Conservation (phyloP, 1,140 invertebrate species). For the Eriosoma lanigerum region DNA sequence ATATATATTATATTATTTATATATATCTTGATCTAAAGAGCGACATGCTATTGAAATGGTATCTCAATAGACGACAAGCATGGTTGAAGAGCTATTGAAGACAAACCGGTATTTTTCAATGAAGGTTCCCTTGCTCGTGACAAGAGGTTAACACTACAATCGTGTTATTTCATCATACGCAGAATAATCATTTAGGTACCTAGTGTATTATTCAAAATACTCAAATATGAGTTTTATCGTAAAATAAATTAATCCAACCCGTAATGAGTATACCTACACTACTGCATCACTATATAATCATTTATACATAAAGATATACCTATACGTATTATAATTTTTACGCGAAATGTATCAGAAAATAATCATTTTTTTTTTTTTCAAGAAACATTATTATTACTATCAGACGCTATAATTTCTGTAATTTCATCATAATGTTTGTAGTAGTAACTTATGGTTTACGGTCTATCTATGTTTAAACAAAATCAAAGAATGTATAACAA, state of each 20-base stretch:
- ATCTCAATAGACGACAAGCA: constrained; percentile 45
- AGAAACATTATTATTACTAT: no score
- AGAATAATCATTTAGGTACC: background rate
- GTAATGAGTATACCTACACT: no score
- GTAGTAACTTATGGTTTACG: no score
- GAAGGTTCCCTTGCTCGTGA: constrained; percentile 40
- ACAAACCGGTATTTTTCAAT: constrained; percentile 51
- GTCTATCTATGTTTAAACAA: no score
- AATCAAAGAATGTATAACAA: no score
- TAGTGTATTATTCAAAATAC: background rate
- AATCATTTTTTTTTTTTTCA: no score
- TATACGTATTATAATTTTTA: no score
- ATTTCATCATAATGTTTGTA: no score
- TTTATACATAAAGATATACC: background rate
- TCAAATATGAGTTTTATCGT: background rate
- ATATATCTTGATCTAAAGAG: constrained; percentile 25
- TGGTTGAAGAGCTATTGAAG: constrained; percentile 46
- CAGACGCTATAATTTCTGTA: no score
- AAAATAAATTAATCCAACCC: background rate
- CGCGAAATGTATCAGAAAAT: no score
- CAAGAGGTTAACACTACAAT: constrained; percentile 44
- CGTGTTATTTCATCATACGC: constrained; percentile 34
- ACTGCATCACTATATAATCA: no score
- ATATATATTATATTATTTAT: background rate
- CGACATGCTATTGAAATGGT: constrained; percentile 41